Percentiles rank a stretch among this genome's conserved stretches.
phyloP scores from a whole-genome alignment of 2,888 invertebrate genomes.

The Arctia plantaginis region DNA sequence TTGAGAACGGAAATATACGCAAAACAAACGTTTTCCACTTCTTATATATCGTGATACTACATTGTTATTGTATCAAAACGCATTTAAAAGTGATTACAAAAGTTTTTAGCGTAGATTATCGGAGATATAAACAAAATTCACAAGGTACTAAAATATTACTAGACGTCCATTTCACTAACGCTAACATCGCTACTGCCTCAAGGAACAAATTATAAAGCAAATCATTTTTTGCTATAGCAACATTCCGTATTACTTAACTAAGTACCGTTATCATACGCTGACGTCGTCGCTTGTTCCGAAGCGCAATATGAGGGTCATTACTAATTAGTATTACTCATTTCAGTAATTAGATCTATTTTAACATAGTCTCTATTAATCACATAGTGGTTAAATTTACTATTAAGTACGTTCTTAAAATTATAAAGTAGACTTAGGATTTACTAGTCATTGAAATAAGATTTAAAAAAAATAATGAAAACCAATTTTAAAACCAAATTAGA shows the following conservation, averaged over 20 bases:
- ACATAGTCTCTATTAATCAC: neutral
- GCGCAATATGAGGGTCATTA: neutral
- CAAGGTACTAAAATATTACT: constrained; percentile 70
- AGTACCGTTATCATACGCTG: constrained; percentile 38
- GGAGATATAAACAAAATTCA: constrained; percentile 85
- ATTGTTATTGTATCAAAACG: constrained; percentile 69
- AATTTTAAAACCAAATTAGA: too few relatives aligned
- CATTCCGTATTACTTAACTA: constrained; percentile 61
- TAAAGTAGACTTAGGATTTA: neutral
- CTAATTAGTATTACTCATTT: neutral
- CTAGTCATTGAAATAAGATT: too few relatives aligned
- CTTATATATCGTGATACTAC: constrained; percentile 77
- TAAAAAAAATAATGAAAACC: too few relatives aligned
- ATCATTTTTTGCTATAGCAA: constrained; percentile 77
- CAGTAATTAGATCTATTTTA: neutral
- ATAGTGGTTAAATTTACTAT: neutral
- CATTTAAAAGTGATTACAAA: constrained; percentile 82
- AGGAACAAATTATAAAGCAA: constrained; percentile 74
- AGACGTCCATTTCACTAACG: constrained; percentile 83
- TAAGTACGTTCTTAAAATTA: neutral
- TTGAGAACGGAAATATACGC: constrained; percentile 65
- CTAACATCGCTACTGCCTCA: constrained; percentile 83
- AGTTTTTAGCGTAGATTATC: constrained; percentile 82
- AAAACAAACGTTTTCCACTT: constrained; percentile 69
- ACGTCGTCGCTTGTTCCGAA: constrained; percentile 48